phyloP scores from a whole-genome alignment of 2,797 vertebrate genomes.

The Rhadinocentrus ornatus region DNA sequence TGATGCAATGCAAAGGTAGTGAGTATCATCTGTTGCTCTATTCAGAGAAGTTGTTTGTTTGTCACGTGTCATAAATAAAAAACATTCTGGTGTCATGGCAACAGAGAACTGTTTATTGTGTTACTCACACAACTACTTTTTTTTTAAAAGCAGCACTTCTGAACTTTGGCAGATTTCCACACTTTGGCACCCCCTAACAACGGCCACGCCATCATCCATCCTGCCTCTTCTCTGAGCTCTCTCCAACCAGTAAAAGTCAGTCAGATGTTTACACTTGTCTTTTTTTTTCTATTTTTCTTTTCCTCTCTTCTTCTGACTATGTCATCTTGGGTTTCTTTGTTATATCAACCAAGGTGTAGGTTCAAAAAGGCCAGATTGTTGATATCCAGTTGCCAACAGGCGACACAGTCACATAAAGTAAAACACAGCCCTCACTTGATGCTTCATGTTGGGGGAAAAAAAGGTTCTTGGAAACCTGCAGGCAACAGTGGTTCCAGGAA shows the following conservation, averaged over 20 bases:
- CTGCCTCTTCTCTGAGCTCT: background rate
- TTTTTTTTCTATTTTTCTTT: background rate
- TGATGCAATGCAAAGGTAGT: background rate
- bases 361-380: background rate
- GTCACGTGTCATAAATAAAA: background rate
- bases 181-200: background rate
- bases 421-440: background rate
- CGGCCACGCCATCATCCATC: too few relatives aligned
- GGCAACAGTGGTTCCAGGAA: too few relatives aligned
- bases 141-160: background rate
- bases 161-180: background rate
- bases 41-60: background rate
- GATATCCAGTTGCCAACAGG: background rate
- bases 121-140: background rate
- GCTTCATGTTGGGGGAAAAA: background rate
- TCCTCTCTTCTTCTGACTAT: background rate
- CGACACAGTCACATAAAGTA: too few relatives aligned
- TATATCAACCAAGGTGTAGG: too few relatives aligned
- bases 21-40: background rate
- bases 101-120: background rate
- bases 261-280: background rate
- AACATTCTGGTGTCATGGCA: background rate
- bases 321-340: too few relatives aligned
- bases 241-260: background rate
- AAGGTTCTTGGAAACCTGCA: too few relatives aligned